Evolutionary conservation across 2,113 vertebrate genomes (phyloP), one percentile per base, ranked within the genome.

Genomic region (Seriola rivoliana): DNA sequence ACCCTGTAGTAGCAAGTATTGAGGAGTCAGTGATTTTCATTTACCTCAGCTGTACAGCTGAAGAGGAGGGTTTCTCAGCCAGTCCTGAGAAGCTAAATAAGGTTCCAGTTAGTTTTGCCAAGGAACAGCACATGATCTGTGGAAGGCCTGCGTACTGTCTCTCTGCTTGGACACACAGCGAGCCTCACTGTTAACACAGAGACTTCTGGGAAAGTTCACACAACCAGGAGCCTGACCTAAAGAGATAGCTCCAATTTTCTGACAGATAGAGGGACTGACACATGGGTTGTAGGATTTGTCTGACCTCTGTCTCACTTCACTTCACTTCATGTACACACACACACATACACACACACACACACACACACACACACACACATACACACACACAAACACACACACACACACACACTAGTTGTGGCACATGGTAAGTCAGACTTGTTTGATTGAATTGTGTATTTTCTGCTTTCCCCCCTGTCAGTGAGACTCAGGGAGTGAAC

Each of bases 81-180:
- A 14, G 2, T 62, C 38, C 65, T 9, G 11, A 74, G 55, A 77
- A 32, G 80, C 81, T 85, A 89, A 90, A 90, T 78, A 85, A 85
- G 81, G 77, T 64, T 76, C 42, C 80, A 68, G n/a, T 29, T 36
- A 12, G 54, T 66, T 84, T 80, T 90, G 84, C 88, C 88, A 93
- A 54, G 70, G 50, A 83, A 75, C 44, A 42, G 80, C 92, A 89
- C 89, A 90, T 91, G 90, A 92, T 82, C 74, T 70, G 63, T 71
- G 69, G 25, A 59, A 5, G 60, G 74, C 38, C 71, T 81, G 80
- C 19, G 0, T 44, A 46, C 62, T 63, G 23, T 86, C 81, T 63
- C 68, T n/a, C 85, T 58, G 42, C 76, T 59, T 48, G 4, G 74
- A 81, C 38, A 65, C 57, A 50, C 71, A 64, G 70, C 74, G 38